phyloP scores from a whole-genome alignment of 2,797 vertebrate species.

The Spatula versicolor region DNA sequence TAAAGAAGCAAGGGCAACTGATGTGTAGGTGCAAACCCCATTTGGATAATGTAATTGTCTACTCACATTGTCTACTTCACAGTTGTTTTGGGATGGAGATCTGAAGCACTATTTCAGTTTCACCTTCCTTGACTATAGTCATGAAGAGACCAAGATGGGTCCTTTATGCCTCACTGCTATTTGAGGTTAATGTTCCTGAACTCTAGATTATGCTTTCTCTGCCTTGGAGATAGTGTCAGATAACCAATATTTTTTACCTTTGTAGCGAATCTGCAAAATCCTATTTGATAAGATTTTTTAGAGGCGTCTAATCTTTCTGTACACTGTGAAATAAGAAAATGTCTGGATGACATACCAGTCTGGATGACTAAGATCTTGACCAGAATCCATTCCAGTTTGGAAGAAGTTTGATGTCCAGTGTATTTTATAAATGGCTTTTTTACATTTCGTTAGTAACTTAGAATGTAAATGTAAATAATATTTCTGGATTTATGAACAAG shows the following conservation, averaged over 20 bases:
- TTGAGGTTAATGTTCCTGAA: not conserved
- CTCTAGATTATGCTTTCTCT: not conserved
- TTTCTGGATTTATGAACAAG: not conserved
- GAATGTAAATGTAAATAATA: not conserved
- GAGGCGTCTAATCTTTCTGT: not conserved
- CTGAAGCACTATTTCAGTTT: not conserved
- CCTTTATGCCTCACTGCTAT: not conserved
- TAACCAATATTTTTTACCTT: not conserved
- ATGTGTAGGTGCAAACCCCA: not conserved
- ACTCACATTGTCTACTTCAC: not conserved
- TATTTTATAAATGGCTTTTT: not conserved
- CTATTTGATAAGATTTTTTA: not conserved
- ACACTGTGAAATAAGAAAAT: not conserved
- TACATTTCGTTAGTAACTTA: not conserved
- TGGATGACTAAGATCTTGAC: not conserved
- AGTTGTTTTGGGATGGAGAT: rapidly evolving
- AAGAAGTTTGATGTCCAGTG: rapidly evolving
- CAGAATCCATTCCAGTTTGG: not conserved
- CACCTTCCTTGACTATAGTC: not conserved
- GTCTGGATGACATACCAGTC: not conserved
- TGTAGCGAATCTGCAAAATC: not conserved
- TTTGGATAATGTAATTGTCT: not conserved
- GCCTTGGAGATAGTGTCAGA: not conserved
- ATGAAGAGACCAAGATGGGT: not conserved
- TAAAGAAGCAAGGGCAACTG: not conserved